Percentiles rank a stretch among this genome's conserved stretches.
Conservation (phyloP, 2,113 vertebrate species). For the Solea solea region DNA sequence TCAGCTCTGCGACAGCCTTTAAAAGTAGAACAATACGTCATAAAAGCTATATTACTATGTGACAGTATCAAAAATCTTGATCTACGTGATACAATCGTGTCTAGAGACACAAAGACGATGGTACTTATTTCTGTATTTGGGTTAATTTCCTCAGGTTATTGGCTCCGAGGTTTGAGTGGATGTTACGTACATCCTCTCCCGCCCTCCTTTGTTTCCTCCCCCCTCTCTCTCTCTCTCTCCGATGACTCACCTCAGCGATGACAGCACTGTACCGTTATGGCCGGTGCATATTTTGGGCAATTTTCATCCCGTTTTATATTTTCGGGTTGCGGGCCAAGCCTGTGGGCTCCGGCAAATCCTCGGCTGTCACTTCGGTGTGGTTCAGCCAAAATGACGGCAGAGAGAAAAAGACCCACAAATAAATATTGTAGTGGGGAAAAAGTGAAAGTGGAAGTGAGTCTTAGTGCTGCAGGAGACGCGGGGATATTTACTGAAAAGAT, state of each 20-base stretch:
- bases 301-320: slow-evolving; percentile 80
- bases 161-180: slow-evolving; percentile 62
- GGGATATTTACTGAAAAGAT: slow-evolving; percentile 80
- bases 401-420: slow-evolving; percentile 64
- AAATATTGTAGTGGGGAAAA: slow-evolving; percentile 75
- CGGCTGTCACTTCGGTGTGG: slow-evolving; percentile 79
- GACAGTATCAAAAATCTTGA: too few species aligned
- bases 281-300: slow-evolving; percentile 78
- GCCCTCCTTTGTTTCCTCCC: slow-evolving; percentile 22
- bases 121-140: slow-evolving; percentile 61
- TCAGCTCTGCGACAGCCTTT: too few species aligned
- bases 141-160: slow-evolving; percentile 68
- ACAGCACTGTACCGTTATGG: slow-evolving; percentile 77
- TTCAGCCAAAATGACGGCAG: slow-evolving; percentile 76
- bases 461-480: slow-evolving; percentile 72
- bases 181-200: slow-evolving; percentile 69
- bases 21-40: too few species aligned
- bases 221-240: slow-evolving; percentile 34
- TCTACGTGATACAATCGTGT: too few species aligned
- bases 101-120: slow-evolving; percentile 7
- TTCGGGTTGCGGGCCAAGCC: slow-evolving; percentile 75
- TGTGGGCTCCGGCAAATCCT: slow-evolving; percentile 75
- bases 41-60: too few species aligned
- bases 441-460: slow-evolving; percentile 81
- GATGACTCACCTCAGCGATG: slow-evolving; percentile 78